Percentiles rank a stretch among this genome's conserved stretches.
Evolutionary conservation across 2,113 vertebrate genomes (phyloP).

Genomic region (Neogobius melanostomus): DNA sequence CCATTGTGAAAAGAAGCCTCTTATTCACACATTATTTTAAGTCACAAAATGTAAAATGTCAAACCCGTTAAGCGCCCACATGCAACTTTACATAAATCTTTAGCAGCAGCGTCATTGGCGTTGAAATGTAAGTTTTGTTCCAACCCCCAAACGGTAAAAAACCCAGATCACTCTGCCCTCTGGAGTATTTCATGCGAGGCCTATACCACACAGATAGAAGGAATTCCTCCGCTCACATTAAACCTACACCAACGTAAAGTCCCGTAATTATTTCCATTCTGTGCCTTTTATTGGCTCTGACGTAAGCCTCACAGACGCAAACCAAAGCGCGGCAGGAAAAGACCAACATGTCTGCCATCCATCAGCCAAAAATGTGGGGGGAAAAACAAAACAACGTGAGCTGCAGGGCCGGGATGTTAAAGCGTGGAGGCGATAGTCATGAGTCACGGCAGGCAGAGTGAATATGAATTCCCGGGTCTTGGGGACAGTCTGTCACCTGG

Average conservation of each 20-base stretch:
- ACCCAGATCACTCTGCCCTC: neutral
- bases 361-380: slow-evolving; percentile 25
- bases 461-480: too few relatives aligned
- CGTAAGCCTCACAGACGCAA: slow-evolving; percentile 35
- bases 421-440: too few relatives aligned
- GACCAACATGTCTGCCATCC: slow-evolving; percentile 41
- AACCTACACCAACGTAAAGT: slow-evolving; percentile 39
- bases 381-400: slow-evolving; percentile 47
- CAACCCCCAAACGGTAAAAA: neutral
- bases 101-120: neutral
- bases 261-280: slow-evolving; percentile 53
- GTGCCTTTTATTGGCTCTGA: slow-evolving; percentile 42
- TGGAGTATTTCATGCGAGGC: neutral
- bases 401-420: neutral
- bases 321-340: slow-evolving; percentile 37
- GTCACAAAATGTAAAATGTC: too few relatives aligned
- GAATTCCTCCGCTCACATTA: slow-evolving; percentile 18
- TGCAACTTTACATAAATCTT: too few relatives aligned
- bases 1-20: too few relatives aligned
- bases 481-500: too few relatives aligned
- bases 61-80: too few relatives aligned
- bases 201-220: neutral
- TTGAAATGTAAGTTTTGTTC: neutral
- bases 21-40: too few relatives aligned
- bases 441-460: too few relatives aligned